These are phyloP conservation scores for Anastrepha ludens DNA, from an alignment of 1,140 invertebrate species.

Conservation along the genomic window DNA sequence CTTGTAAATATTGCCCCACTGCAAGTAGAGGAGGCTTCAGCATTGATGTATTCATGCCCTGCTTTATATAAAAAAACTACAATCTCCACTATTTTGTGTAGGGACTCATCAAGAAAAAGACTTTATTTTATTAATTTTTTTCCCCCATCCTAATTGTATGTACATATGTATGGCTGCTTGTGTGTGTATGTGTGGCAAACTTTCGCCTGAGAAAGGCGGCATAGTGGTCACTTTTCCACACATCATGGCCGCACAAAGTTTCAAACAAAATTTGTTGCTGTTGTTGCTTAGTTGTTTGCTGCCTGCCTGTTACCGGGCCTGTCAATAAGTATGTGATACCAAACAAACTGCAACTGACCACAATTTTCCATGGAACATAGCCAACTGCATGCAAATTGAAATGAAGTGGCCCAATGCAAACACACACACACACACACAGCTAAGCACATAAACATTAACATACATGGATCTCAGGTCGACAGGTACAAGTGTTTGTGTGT, in stretches of 20 bases:
- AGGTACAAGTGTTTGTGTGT: neutral
- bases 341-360: conserved; percentile 29
- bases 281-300: conserved; percentile 12
- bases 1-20: no score
- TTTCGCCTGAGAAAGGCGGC: neutral
- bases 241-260: neutral
- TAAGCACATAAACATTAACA: neutral
- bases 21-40: no score
- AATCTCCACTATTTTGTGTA: no score
- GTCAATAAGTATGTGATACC: neutral
- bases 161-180: no score
- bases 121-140: no score
- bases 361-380: conserved; percentile 1
- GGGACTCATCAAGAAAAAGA: no score
- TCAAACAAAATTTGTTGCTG: neutral
- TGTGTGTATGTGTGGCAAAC: neutral
- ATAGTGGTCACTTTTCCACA: neutral
- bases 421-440: neutral
- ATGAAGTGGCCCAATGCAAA: neutral
- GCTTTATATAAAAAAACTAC: no score
- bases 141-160: no score
- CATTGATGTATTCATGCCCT: no score
- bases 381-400: neutral
- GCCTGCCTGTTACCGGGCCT: neutral
- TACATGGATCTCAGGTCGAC: neutral